Conservation (phyloP, 2,113 vertebrate species). For the Rhinopomastus cyanomelas region DNA sequence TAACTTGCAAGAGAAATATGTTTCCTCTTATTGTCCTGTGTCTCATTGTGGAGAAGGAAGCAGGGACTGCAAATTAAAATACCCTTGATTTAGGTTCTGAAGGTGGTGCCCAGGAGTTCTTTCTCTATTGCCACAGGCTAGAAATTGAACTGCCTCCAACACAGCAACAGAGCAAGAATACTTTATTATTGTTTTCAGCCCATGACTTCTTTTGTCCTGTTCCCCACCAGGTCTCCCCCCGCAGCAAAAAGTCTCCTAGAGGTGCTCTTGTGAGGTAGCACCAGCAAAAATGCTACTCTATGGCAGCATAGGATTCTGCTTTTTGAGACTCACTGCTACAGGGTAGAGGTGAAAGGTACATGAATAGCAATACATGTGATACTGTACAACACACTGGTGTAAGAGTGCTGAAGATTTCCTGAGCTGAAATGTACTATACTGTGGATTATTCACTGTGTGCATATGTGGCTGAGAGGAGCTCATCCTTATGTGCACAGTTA, state of each 20-base stretch:
- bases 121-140: conserved; percentile 15
- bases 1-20: conserved; percentile 78
- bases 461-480: neutral
- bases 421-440: neutral
- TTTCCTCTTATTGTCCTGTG: conserved; percentile 51
- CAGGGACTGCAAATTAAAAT: conserved; percentile 76
- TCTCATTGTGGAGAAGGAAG: conserved; percentile 60
- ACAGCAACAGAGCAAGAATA: conserved; percentile 53
- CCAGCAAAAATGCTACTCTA: neutral
- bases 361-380: neutral
- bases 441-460: neutral
- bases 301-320: neutral
- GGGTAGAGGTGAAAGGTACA: neutral
- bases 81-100: conserved; percentile 73
- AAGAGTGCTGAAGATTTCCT: neutral
- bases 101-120: conserved; percentile 61
- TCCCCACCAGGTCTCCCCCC: neutral
- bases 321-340: neutral
- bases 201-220: conserved; percentile 26
- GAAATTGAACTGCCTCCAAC: conserved; percentile 17
- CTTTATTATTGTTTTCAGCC: conserved; percentile 47
- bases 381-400: neutral
- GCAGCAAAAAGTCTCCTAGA: conserved; percentile 9
- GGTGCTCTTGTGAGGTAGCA: neutral
- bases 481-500: neutral